Evolutionary conservation across 2,797 vertebrate genomes (phyloP), one percentile per base, ranked within the genome.

Genomic region (Sparidentex hasta): DNA sequence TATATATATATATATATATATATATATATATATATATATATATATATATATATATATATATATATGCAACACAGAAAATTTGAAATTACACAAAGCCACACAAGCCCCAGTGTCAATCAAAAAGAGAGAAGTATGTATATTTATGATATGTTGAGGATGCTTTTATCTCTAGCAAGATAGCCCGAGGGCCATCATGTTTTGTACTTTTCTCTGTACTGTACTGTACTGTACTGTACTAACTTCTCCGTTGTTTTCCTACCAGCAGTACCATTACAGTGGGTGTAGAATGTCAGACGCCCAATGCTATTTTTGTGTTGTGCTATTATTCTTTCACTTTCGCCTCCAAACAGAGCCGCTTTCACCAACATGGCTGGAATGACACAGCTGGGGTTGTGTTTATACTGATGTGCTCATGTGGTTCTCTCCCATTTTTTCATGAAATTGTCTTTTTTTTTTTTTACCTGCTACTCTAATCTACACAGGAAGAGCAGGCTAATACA

Each of bases 291-390:
- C 13, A 55, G 59, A 65, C 3, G 1, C 8, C n/a, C 13, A n/a
- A 17, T 27, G 69, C 41, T 83, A 65, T 82, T 76, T 78, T 62
- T 48, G 23, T 61, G 6, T 33, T 70, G 41, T 16, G 44, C 38
- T 64, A 58, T 48, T 76, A 66, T 79, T 64, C 20, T 33, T 58
- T 27, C 62, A 20, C 25, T 61, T 70, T 25, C 4, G 4, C 44
- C 48, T 77, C 63, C 43, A 43, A 72, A 65, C 54, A 51, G 33
- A 54, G 44, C 56, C 47, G 63, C 46, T 64, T 65, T 57, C 14
- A 57, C 46, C 18, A 44, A 27, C 47, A 61, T 46, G 25, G 63
- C 25, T 50, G 54, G 25, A 71, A 75, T 58, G n/a, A 56, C 1
- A 0, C 65, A 70, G 52, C 58, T 56, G 11, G 3, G 56, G 5